Evolutionary conservation across 2,113 vertebrate species (phyloP), one percentile per base, ranked within the genome.

Genomic region (Halcyon senegalensis): DNA sequence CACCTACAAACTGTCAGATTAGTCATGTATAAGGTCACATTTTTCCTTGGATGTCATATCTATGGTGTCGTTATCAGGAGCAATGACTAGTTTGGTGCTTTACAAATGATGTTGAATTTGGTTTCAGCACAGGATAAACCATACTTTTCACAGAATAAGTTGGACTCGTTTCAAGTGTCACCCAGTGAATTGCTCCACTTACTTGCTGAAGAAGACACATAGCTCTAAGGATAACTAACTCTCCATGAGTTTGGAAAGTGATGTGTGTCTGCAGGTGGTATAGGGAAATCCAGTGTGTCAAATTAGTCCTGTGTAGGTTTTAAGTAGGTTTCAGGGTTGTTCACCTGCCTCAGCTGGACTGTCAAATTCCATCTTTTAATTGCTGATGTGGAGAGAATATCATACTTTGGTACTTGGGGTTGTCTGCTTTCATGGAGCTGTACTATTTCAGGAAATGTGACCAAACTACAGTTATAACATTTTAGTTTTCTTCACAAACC

Each of bases 231-330:
- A 68, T 93, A 88, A 80, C 60, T 88, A 85, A 86, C 91, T 79
- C 53, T 63, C 6, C 1, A 41, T 63, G 51, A 66, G 41, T 88
- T 83, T 80, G 93, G 56, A 77, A 90, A 88, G 51, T 8, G 3
- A n/a, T 84, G 66, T 14, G 31, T 87, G 64, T 89, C 62, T 96
- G 88, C 83, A 83, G 83, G 85, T 89, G 68, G 25, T 59, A n/a
- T 74, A 63, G 91, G 48, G 67, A 96, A 88, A 86, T 63, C 16
- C 64, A 41, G 1, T 31, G 46, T 16, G 12, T 77, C 67, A 86
- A 33, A 94, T 77, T 51, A 88, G 51, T 78, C 33, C 37, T 39
- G 19, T 2, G 8, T 66, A 79, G 44, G 33, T 93, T 89, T 84
- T 80, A 84, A 82, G 62, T 62, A 77, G 48, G 37, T 82, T 90